Base-by-base conservation (phyloP, 1,140 invertebrate genomes). In the Cydia amplana region DNA sequence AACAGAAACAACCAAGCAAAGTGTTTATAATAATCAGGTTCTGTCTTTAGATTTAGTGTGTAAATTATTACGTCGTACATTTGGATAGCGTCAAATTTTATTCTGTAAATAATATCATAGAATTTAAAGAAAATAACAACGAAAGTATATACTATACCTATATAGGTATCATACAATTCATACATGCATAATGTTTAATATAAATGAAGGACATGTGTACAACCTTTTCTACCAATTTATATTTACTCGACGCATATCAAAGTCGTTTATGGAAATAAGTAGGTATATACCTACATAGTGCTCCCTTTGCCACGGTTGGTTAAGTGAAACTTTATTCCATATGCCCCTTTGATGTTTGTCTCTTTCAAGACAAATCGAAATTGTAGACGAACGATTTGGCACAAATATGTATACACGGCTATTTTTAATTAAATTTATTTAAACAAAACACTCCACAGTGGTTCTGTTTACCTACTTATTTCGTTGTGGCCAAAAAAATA, bases 181-280 rank as follows among this genome's bases (percentile, higher is more conserved):
- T n/a, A n/a, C 20, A 60, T 10, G 18, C 1, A 60, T 12, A 12
- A n/a, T n/a, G n/a, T n/a, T n/a, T n/a, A n/a, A n/a, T n/a, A n/a
- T n/a, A n/a, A n/a, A n/a, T n/a, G n/a, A n/a, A n/a, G n/a, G n/a
- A 23, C 20, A 23, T 23, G 55, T 60, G 23, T 60, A 60, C 36
- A 70, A 40, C 16, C n/a, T 70, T 70, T 18, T 18, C 36, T 32
- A 70, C 65, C 65, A 32, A 43, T 70, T 67, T 32, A 23, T 43
- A 43, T 36, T 70, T 70, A 16, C 18, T 20, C n/a, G 9, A 18
- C 28, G 65, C 16, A 70, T 32, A 43, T 70, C 65, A 70, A 70
- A 70, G 65, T 70, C 65, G 32, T 70, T 70, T 70, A 70, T 70
- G 65, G 65, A 40, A 70, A 67, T 67, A 67, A 70, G 25, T 18